These are phyloP conservation scores for Entomobrya multifasciata DNA, from an alignment of 2,888 invertebrate genomes.

Conservation along the genomic window DNA sequence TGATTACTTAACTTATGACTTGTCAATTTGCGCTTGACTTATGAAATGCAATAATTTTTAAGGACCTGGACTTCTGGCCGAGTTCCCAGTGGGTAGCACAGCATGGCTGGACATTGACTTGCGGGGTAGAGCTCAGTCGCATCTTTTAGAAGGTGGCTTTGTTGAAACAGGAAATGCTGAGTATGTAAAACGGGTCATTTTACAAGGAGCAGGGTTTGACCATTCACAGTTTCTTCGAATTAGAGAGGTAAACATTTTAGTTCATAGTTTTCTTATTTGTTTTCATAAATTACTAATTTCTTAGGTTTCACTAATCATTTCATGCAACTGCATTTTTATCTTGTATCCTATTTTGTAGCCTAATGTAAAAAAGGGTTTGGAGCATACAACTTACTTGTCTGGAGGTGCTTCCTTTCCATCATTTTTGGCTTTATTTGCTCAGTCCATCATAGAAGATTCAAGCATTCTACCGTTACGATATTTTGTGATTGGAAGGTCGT, in stretches of 20 bases:
- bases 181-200: slow-evolving; percentile 88
- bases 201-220: slow-evolving; percentile 88
- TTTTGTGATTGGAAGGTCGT: slow-evolving; percentile 88
- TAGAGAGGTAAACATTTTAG: slow-evolving; percentile 72
- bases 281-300: too few species aligned
- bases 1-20: too few species aligned
- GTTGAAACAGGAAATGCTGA: slow-evolving; percentile 88
- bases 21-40: too few species aligned
- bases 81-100: slow-evolving; percentile 72
- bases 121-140: slow-evolving; percentile 71
- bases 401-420: slow-evolving; percentile 89
- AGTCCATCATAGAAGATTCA: slow-evolving; percentile 84
- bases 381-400: slow-evolving; percentile 83
- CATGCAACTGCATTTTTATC: too few species aligned
- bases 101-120: slow-evolving; percentile 77
- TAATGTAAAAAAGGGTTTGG: slow-evolving; percentile 71
- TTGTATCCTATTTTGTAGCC: slow-evolving; percentile 51
- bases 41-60: neutral
- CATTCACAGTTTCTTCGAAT: slow-evolving; percentile 80
- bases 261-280: too few species aligned
- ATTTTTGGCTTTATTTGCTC: slow-evolving; percentile 88
- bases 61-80: slow-evolving; percentile 75
- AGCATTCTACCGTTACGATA: slow-evolving; percentile 87
- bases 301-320: too few species aligned
- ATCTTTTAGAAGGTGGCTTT: slow-evolving; percentile 83